A percentile compares a stretch with the other conserved stretches of the same genome.
These are phyloP conservation scores for Xenopus tropicalis DNA, from an alignment of 2,113 vertebrate genomes.

Conservation along the genomic window DNA sequence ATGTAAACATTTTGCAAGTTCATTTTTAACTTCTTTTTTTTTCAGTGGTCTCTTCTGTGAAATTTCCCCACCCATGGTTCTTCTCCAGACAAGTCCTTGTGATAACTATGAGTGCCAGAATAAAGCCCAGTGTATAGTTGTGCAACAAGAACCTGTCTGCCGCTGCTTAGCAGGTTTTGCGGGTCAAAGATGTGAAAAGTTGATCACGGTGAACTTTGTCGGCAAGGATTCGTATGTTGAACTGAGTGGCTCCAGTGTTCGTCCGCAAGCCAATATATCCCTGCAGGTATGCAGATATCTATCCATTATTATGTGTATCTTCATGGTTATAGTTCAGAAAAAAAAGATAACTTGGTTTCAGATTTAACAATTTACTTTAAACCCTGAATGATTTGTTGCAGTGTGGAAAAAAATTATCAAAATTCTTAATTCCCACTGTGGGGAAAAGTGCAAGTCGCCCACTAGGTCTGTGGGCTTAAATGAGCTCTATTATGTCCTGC, in stretches of 20 bases:
- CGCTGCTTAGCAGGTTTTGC: constrained; percentile 89
- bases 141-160: constrained; percentile 84
- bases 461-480: not conserved
- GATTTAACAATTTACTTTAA: too few species aligned
- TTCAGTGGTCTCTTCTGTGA: constrained; percentile 88
- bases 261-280: constrained; percentile 89
- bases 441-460: not conserved
- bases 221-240: constrained; percentile 89
- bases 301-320: too few species aligned
- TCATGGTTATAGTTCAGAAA: too few species aligned
- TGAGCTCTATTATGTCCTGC: too few species aligned
- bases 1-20: too few species aligned
- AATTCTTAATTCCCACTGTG: too few species aligned
- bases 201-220: constrained; percentile 89
- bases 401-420: too few species aligned
- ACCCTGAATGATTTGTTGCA: too few species aligned
- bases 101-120: constrained; percentile 94
- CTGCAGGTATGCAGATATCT: constrained; percentile 73
- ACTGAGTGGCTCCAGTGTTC: constrained; percentile 78
- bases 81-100: constrained; percentile 95
- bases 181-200: constrained; percentile 88
- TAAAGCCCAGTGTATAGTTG: constrained; percentile 84
- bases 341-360: too few species aligned
- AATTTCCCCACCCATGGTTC: constrained; percentile 91
- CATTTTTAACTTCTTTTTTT: too few species aligned